Percentiles rank a stretch among this genome's conserved stretches.
Conservation (phyloP, 2,888 invertebrate genomes). For the Xiphydria camelus region DNA sequence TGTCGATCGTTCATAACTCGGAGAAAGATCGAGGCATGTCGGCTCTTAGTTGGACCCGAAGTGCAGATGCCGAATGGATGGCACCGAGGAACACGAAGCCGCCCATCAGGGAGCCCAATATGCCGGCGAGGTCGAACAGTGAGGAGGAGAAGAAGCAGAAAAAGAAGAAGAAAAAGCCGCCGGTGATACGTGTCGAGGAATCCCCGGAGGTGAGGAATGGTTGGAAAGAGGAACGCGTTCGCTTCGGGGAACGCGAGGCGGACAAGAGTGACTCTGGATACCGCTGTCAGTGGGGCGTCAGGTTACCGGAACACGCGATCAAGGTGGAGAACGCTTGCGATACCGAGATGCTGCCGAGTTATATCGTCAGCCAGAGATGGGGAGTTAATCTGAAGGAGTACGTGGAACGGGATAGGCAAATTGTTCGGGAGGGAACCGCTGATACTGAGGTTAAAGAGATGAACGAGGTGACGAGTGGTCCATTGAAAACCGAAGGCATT, state of each 20-base stretch:
- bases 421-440: slow-evolving; percentile 3
- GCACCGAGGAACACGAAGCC: slow-evolving; percentile 28
- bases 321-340: slow-evolving; percentile 6
- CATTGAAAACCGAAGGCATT: no score
- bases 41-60: neutral
- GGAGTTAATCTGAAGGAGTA: slow-evolving; percentile 22
- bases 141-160: slow-evolving; percentile 30
- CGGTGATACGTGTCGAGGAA: slow-evolving; percentile 29
- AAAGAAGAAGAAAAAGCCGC: slow-evolving; percentile 36
- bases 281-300: slow-evolving; percentile 39
- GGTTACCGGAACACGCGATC: slow-evolving; percentile 19
- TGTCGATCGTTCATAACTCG: no score
- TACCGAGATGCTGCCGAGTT: slow-evolving; percentile 19
- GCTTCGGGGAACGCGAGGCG: no score
- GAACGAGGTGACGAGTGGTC: neutral
- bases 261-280: slow-evolving; percentile 12
- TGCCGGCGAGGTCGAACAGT: slow-evolving; percentile 32
- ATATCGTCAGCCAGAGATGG: slow-evolving; percentile 26
- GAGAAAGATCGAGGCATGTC: neutral
- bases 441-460: neutral
- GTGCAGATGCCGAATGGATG: no score
- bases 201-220: slow-evolving; percentile 1
- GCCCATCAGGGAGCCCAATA: slow-evolving; percentile 39
- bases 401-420: slow-evolving; percentile 7
- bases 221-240: slow-evolving; percentile 7